Evolutionary conservation across 2,113 vertebrate species (phyloP), one percentile per base, ranked within the genome.

Genomic region (Eonycteris spelaea): DNA sequence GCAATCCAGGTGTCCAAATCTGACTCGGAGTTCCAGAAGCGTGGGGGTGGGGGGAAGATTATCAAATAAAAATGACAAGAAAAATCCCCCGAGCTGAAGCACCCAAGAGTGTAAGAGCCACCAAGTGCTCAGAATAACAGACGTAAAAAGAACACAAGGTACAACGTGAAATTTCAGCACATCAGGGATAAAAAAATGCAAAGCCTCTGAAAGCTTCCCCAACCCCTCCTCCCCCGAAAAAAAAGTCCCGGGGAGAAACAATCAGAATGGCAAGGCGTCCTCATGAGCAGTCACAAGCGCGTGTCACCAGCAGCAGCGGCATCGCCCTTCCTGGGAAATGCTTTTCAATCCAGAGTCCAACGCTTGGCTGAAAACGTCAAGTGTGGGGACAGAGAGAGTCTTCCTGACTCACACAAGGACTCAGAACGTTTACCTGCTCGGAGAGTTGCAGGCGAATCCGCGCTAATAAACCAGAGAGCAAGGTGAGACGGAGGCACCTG

Each of bases 61-160:
- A 70, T n/a, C 63, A 89, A 90, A 94, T 45, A 45, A 51, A 88
- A 91, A 68, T 22, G 22, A 16, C 55, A 45, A 38, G 65, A 96
- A 67, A 85, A 75, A 30, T 24, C n/a, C 16, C 45, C n/a, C 53
- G 67, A 90, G 43, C 3, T 71, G 7, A 80, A 80, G 59, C 24
- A 68, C 5, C n/a, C 65, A 57, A 89, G 78, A 74, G 1, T 51
- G 21, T 28, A 61, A 38, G 9, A 26, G 21, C 30, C 35, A 67
- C 43, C 3, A 13, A 59, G 61, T 26, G 19, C 59, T 59, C 33
- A 71, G 21, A 70, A 73, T 11, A 74, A 63, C 0, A 6, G 16
- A n/a, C 9, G 3, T 19, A 53, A 48, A 77, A 51, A 63, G 3
- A 45, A 26, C 28, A 38, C 63, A 48, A 13, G 18, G 26, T 0